Conservation (phyloP, 2,797 vertebrate genomes). For the Acomys russatus region DNA sequence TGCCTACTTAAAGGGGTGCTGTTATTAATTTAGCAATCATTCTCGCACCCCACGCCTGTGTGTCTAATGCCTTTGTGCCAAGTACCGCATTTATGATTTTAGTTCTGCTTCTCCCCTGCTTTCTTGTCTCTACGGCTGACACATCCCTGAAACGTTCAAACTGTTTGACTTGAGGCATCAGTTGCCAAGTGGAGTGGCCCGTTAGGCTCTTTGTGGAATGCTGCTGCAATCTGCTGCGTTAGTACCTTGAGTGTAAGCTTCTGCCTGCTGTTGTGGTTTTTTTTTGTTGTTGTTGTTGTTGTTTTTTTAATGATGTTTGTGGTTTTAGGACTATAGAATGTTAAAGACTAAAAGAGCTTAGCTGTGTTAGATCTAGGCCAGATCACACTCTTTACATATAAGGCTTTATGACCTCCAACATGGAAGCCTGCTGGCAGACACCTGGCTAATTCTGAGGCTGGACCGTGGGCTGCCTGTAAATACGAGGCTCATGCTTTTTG, state of each 20-base stretch:
- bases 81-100: slow-evolving; percentile 18
- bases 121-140: neutral
- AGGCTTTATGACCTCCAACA: slow-evolving; percentile 32
- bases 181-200: neutral
- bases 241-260: neutral
- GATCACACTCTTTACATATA: neutral
- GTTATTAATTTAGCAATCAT: neutral
- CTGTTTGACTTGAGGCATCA: neutral
- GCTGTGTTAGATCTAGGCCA: neutral
- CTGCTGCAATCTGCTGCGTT: slow-evolving; percentile 31
- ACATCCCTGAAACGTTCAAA: neutral
- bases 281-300: neutral
- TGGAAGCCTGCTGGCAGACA: neutral
- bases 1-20: neutral
- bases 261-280: neutral
- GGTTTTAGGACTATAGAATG: neutral
- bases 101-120: neutral
- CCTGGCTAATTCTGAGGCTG: neutral
- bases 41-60: neutral
- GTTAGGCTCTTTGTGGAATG: slow-evolving; percentile 11
- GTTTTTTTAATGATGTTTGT: neutral
- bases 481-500: neutral
- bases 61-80: slow-evolving; percentile 54
- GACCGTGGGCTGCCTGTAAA: neutral
- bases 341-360: neutral